Conservation (phyloP, 2,888 invertebrate species). For the Dexiosoma caninum region DNA sequence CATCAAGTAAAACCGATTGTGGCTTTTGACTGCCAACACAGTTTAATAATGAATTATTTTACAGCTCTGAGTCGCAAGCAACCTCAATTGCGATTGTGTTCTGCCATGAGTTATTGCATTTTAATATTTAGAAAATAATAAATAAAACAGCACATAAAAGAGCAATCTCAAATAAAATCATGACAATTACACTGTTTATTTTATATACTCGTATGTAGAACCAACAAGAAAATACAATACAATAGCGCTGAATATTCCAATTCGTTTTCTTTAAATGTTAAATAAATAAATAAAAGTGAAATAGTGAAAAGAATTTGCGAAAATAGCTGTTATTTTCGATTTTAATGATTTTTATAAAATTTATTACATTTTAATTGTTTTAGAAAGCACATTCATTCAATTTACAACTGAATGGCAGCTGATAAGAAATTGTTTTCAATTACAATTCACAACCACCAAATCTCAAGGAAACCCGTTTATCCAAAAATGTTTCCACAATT, state of each 20-base stretch:
- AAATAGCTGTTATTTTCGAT: slow-evolving; percentile 30
- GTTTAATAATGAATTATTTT: not conserved
- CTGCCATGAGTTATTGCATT: slow-evolving; percentile 60
- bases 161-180: slow-evolving; percentile 16
- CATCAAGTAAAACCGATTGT: not conserved
- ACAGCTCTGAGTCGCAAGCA: slow-evolving; percentile 2
- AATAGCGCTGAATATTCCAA: slow-evolving; percentile 3
- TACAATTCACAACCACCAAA: not conserved
- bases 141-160: not conserved
- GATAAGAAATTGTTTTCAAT: slow-evolving; percentile 24
- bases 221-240: slow-evolving; percentile 3
- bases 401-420: not conserved
- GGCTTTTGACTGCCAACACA: not conserved
- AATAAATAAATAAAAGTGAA: slow-evolving; percentile 34
- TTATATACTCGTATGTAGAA: too few relatives aligned
- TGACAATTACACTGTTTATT: slow-evolving; percentile 32
- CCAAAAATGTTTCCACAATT: not conserved
- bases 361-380: slow-evolving; percentile 47
- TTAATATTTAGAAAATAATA: slow-evolving; percentile 50
- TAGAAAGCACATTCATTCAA: not conserved
- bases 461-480: not conserved
- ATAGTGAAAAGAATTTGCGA: not conserved
- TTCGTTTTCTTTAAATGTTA: slow-evolving; percentile 42
- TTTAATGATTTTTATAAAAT: slow-evolving; percentile 28
- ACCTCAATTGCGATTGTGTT: slow-evolving; percentile 34